Conservation (phyloP, 2,113 vertebrate genomes). For the Piaya cayana region DNA sequence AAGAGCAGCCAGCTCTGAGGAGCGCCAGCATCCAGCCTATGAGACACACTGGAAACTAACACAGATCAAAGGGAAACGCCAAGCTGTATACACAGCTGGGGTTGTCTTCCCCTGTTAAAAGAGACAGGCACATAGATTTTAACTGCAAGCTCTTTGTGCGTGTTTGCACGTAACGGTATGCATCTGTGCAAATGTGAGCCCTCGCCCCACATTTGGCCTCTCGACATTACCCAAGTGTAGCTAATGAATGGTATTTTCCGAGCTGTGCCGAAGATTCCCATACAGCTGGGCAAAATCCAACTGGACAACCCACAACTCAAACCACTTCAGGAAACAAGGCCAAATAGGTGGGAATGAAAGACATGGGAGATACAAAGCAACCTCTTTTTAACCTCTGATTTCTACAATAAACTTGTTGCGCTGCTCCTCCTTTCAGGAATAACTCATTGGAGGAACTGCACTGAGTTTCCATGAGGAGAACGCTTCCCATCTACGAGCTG, state of each 20-base stretch:
- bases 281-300: not conserved
- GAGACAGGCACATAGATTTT: not conserved
- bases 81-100: slow-evolving; percentile 60
- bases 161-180: not conserved
- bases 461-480: not conserved
- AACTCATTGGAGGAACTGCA: not conserved
- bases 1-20: not conserved
- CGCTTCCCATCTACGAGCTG: not conserved
- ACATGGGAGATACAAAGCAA: not conserved
- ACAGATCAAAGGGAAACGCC: slow-evolving; percentile 45
- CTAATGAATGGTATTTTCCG: not conserved
- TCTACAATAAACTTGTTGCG: not conserved
- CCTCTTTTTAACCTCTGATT: not conserved
- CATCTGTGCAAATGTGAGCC: not conserved
- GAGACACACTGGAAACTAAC: slow-evolving; percentile 46
- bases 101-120: slow-evolving; percentile 3
- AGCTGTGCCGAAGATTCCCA: not conserved
- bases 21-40: not conserved
- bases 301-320: not conserved
- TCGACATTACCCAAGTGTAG: not conserved
- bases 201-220: not conserved
- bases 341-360: not conserved
- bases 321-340: not conserved
- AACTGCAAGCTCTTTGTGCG: slow-evolving; percentile 34
- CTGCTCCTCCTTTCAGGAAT: not conserved